Base-by-base conservation (phyloP, 1,140 invertebrate genomes). In the Lucilia sericata region DNA sequence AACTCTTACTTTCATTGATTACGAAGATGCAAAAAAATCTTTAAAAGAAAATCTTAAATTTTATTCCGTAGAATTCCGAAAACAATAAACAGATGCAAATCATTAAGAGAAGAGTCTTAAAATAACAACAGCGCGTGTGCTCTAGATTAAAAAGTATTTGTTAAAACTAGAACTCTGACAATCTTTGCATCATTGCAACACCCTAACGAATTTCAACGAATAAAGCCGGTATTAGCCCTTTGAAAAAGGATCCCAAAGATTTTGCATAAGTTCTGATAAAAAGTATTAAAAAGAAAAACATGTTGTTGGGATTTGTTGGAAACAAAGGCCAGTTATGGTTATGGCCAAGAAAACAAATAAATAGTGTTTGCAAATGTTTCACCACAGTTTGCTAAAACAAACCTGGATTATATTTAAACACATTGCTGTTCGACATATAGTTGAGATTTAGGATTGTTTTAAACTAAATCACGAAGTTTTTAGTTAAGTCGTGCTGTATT, bases 131-230 rank as follows among this genome's bases (percentile, higher is more conserved):
- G 74, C 74, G 74, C 74, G 74, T 76, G 74, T 76, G 74, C 74
- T 76, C 74, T n/a, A 76, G 74, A 76, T 76, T 76, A 76, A 42
- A 76, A 76, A 76, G 74, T 76, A 76, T 76, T 76, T 76, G 74
- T 47, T 76, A 42, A 76, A 76, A 76, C 74, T 76, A 42, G 74
- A 21, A 42, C 74, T 76, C 30, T 30, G 25, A 7, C 2, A 42
- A 42, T 14, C 36, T 17, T 36, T 36, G 17, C 42, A 42, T 42
- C 42, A 42, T 42, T 42, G 17, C 51, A 55, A 55, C 13, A 55
- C 51, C 25, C 25, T 30, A 30, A 17, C 51, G 12, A 55, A 0
- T 55, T 10, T 42, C 10, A 75, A 13, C 14, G 13, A 42, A 12
- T n/a, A 17, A 55, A 13, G 51, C 17, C 17, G 19, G 13, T 30